Base-by-base conservation (phyloP, 2,888 invertebrate species). In the Bimastos eiseni region DNA sequence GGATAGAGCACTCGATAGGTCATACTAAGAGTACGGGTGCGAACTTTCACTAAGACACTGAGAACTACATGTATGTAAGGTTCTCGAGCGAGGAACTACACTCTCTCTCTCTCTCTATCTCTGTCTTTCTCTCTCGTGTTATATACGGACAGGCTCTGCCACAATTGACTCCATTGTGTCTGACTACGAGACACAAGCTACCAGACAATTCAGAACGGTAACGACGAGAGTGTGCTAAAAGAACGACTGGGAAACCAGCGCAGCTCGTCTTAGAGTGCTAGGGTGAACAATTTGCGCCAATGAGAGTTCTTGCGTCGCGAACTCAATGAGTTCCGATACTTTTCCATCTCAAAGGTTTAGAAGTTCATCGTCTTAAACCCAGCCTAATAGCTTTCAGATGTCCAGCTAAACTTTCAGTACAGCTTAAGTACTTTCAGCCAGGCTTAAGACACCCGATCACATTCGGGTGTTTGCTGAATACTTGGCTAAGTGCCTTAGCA, bases 381-480 rank as follows among this genome's bases (percentile, higher is more conserved):
- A 8, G n/a, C 70, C 70, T 70, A 70, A 70, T 70, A 70, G 70
- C 70, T 13, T 70, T 70, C 70, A 70, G 70, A n/a, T n/a, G n/a
- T 70, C 70, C 30, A 11, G 70, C 30, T n/a, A 70, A n/a, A 70
- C 1, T 70, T 70, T 70, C 70, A 30, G 70, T 8, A 5, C 70
- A n/a, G 30, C 70, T 70, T 70, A 30, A 70, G 70, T n/a, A n/a
- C n/a, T 70, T 70, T 70, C 70, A n/a, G 30, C n/a, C n/a, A n/a
- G n/a, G 70, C 70, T 70, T 70, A 70, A 70, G 70, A 70, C 70
- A n/a, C 70, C 17, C n/a, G 70, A 70, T 70, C 70, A n/a, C 70
- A 70, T n/a, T 70, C 70, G 70, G n/a, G 30, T 70, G 49, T 49
- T 17, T 49, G 70, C 70, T n/a, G 70, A 70, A 30, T 30, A 70